These are phyloP conservation scores for Agrochola lota DNA, from an alignment of 2,888 invertebrate species.

Conservation along the genomic window DNA sequence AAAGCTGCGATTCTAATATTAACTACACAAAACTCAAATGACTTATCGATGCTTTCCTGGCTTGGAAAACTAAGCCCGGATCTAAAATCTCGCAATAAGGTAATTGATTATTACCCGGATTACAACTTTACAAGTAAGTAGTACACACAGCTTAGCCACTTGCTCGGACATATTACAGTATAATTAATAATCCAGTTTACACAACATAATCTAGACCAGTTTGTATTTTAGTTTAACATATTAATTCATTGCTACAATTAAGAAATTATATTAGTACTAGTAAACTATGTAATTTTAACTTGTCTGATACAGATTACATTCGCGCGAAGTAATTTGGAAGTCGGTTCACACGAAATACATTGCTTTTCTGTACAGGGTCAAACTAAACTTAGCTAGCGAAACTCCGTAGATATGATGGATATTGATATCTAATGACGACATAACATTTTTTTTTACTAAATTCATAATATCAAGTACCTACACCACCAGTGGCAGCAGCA, in stretches of 20 bases:
- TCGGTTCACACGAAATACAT: too few relatives aligned
- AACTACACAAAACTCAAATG: too few relatives aligned
- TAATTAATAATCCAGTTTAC: constrained; percentile 29
- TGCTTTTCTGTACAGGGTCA: neutral
- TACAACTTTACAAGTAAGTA: constrained; percentile 1
- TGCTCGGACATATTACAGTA: neutral
- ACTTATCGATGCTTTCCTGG: too few relatives aligned
- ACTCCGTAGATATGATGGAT: neutral
- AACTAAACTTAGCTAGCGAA: neutral
- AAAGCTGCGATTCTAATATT: too few relatives aligned
- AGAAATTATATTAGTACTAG: neutral
- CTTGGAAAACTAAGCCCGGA: too few relatives aligned
- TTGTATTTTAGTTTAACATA: constrained; percentile 19
- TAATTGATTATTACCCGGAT: neutral
- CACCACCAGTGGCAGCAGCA: too few relatives aligned
- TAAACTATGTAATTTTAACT: neutral
- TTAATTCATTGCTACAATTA: constrained; percentile 8
- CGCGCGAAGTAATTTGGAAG: neutral
- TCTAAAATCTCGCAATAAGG: too few relatives aligned
- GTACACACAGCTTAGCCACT: constrained; percentile 11
- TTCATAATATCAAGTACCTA: too few relatives aligned
- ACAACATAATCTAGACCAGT: constrained; percentile 19
- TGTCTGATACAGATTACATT: neutral
- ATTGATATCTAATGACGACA: neutral
- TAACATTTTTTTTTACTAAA: too few relatives aligned